phyloP scores from a whole-genome alignment of 2,797 vertebrate species.

The Eidolon dupreanum region DNA sequence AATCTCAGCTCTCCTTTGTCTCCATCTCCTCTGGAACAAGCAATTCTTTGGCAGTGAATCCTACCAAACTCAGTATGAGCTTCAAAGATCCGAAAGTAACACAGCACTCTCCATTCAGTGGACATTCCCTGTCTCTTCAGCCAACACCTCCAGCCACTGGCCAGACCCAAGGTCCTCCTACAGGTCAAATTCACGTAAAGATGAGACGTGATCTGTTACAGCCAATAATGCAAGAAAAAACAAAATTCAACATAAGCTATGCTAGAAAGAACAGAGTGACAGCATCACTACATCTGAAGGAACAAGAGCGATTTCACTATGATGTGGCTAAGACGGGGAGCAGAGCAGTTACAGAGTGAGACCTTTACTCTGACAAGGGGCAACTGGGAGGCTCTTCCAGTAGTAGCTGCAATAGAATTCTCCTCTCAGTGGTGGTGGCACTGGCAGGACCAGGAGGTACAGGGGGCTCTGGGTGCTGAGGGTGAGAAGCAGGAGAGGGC shows the following conservation, averaged over 20 bases:
- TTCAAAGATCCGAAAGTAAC: background rate
- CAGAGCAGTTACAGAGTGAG: background rate
- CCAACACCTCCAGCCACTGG: background rate
- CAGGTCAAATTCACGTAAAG: background rate
- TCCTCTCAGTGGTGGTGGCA: background rate
- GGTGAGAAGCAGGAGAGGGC: fast-evolving
- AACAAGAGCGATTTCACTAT: background rate
- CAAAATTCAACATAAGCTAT: background rate
- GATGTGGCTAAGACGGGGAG: background rate
- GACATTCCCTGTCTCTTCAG: background rate
- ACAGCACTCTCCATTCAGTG: background rate
- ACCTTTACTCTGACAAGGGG: background rate
- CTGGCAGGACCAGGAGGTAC: too few species aligned
- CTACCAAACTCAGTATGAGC: background rate
- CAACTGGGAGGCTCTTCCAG: background rate
- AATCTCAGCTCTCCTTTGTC: background rate
- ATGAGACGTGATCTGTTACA: background rate
- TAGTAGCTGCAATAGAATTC: background rate
- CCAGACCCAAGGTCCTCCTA: background rate
- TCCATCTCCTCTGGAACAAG: background rate
- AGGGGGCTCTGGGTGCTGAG: background rate
- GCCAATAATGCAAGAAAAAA: background rate
- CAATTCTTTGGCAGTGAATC: background rate
- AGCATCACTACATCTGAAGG: background rate
- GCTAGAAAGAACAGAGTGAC: background rate